phyloP scores from a whole-genome alignment of 2,888 invertebrate species.

The Nebria brevicollis region DNA sequence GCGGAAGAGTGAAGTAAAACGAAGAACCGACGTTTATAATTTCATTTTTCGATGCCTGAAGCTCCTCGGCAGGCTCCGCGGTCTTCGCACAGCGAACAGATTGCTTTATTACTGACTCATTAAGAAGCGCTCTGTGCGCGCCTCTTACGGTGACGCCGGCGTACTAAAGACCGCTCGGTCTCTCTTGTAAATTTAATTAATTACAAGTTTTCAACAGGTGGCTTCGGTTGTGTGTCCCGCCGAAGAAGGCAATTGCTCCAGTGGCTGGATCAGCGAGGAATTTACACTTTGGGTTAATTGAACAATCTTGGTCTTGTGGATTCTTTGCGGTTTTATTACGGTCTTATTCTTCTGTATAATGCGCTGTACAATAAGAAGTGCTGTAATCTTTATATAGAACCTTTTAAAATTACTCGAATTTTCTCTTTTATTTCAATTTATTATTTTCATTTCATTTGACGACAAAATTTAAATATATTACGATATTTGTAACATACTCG shows the following conservation, averaged over 20 bases:
- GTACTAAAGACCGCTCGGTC: constrained; percentile 25
- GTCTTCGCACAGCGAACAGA: constrained; percentile 51
- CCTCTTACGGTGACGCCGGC: background rate
- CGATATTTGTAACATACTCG: too few relatives aligned
- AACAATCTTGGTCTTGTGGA: constrained; percentile 56
- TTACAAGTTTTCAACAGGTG: constrained; percentile 60
- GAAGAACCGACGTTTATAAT: constrained; percentile 7
- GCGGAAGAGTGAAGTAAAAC: background rate
- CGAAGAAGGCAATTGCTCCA: constrained; percentile 45
- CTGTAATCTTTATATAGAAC: background rate
- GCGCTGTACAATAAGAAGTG: background rate
- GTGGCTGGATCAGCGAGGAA: constrained; percentile 47
- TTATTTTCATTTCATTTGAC: background rate
- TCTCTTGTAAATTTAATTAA: constrained; percentile 61
- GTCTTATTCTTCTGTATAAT: background rate
- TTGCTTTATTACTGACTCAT: constrained; percentile 59
- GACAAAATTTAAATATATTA: too few relatives aligned
- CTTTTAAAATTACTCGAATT: background rate
- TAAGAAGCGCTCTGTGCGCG: constrained; percentile 50
- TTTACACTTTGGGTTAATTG: constrained; percentile 57
- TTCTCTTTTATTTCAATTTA: background rate
- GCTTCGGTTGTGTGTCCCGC: constrained; percentile 46
- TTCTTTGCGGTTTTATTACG: background rate
- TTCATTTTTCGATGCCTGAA: constrained; percentile 14
- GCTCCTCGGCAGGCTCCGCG: background rate